Evolutionary conservation across 2,888 invertebrate genomes (phyloP).

Genomic region (Drosophila nigritarsus): DNA sequence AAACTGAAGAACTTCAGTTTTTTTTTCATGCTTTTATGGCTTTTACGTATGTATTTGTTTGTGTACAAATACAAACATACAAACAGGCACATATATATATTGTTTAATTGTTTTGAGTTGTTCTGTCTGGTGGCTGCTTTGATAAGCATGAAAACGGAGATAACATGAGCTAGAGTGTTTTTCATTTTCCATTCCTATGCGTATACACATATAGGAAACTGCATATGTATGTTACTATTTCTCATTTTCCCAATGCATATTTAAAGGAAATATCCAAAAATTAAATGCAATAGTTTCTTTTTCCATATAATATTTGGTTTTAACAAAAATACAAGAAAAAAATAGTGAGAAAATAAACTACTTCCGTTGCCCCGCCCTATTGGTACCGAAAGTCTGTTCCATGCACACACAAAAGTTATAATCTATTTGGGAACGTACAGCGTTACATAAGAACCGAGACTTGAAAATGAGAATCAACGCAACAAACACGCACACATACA

Average conservation of each 20-base stretch:
- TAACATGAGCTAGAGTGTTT: constrained; percentile 39
- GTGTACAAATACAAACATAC: background rate
- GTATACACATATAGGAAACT: background rate
- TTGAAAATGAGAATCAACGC: constrained; percentile 32
- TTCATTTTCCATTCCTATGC: constrained; percentile 14
- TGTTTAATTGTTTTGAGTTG: constrained; percentile 24
- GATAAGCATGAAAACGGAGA: constrained; percentile 43
- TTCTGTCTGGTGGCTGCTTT: constrained; percentile 22
- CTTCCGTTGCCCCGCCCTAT: constrained; percentile 29
- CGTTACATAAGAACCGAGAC: constrained; percentile 60
- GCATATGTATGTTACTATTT: background rate
- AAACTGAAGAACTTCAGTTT: constrained; percentile 17
- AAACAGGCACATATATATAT: background rate
- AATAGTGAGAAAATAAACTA: background rate
- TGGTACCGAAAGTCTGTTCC: constrained; percentile 1
- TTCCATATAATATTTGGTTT: background rate
- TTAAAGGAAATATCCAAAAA: background rate
- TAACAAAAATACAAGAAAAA: background rate
- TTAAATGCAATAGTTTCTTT: background rate
- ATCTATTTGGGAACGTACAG: constrained; percentile 24
- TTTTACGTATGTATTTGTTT: background rate
- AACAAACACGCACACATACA: constrained; percentile 22
- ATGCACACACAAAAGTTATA: constrained; percentile 23
- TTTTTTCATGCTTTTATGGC: constrained; percentile 13
- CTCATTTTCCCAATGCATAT: constrained; percentile 4